Evolutionary conservation across 2,797 vertebrate genomes (phyloP).

Genomic region (Eremophila alpestris): DNA sequence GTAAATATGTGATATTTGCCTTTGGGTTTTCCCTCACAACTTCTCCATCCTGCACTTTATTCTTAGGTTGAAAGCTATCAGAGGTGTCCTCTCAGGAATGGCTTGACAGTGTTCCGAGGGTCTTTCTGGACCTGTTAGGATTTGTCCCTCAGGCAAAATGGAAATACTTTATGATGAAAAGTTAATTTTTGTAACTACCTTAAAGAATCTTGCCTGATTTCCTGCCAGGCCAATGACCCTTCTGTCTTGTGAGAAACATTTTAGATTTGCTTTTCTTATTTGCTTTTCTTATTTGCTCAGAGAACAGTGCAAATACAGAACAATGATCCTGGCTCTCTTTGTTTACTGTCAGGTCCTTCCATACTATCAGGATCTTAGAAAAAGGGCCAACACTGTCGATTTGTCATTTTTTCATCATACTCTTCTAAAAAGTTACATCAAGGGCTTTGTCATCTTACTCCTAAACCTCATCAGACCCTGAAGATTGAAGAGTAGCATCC

Average conservation of each 20-base stretch:
- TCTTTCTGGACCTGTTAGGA: not conserved
- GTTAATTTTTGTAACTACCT: not conserved
- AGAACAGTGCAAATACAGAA: not conserved
- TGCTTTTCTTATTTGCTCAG: not conserved
- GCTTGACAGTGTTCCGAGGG: not conserved
- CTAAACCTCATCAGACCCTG: not conserved
- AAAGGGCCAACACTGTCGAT: not conserved
- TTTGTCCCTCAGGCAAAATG: not conserved
- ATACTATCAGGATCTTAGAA: not conserved
- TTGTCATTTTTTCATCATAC: not conserved
- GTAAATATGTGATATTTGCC: not conserved
- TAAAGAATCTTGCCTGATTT: not conserved
- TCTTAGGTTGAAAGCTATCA: not conserved
- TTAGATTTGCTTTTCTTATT: not conserved
- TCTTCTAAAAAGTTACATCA: not conserved
- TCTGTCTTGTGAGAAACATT: not conserved
- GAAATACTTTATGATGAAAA: not conserved
- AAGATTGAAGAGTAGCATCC: not conserved
- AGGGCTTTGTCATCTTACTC: not conserved
- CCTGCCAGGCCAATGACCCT: not conserved
- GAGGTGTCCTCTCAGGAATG: not conserved
- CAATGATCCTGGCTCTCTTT: not conserved
- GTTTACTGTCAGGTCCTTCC: not conserved
- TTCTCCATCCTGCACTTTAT: not conserved
- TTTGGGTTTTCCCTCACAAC: not conserved